Base-by-base conservation (phyloP, 2,888 invertebrate genomes). In the Heliconius erato region DNA sequence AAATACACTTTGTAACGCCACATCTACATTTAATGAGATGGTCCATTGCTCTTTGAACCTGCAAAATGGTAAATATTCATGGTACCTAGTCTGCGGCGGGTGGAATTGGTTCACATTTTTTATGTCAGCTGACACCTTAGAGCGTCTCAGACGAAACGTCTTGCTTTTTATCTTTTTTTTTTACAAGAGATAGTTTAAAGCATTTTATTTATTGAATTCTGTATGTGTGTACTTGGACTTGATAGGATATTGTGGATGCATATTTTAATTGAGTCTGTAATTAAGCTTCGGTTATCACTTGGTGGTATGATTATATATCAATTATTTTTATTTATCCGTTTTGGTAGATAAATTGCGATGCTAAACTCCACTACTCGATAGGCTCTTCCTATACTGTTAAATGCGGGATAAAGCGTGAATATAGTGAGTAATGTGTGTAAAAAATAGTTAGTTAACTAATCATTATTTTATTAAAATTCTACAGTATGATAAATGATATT, bases 51-150 rank as follows among this genome's bases (percentile, higher is more conserved):
- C 91, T 92, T 74, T 89, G 90, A 54, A 85, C 86, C 85, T 91
- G 92, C 92, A 90, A 94, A 94, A 91, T 91, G 91, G 92, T 95
- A 94, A 95, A 95, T 95, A 95, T 95, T 95, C 94, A 95, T 94
- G 94, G 89, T 93, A 59, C 59, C 59, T 59, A 93, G 91, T 93
- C 92, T 92, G 92, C 91, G 90, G 90, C 91, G 91, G 93, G 92
- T 92, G 92, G 91, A 94, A 94, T 94, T 94, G 94, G 92, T 91
- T 92, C 94, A 92, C 93, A 94, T 94, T 95, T 95, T 94, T 95
- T 94, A 94, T 91, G 91, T 92, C 90, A 90, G 85, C 87, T 88
- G 89, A 87, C 88, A 87, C 88, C 88, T 87, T 86, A 35, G 71
- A 79, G 83, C 86, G 87, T 85, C 83, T 81, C 88, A 88, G 87